phyloP scores from a whole-genome alignment of 2,113 vertebrate species.

The Meles meles region DNA sequence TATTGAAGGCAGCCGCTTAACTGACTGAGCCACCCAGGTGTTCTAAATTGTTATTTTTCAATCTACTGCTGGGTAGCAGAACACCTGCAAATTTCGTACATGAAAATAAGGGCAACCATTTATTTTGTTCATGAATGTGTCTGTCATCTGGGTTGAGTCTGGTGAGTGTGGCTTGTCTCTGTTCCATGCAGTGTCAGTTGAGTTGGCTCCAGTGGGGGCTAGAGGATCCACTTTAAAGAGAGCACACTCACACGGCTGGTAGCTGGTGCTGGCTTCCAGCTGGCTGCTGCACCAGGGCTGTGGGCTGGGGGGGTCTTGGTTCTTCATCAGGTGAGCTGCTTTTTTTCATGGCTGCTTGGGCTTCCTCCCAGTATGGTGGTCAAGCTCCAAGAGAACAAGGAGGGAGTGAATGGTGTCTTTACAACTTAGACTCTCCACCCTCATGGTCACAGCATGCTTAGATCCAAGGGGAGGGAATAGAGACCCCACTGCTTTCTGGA shows the following conservation, averaged over 20 bases:
- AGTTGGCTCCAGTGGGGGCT: neutral
- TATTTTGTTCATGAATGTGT: neutral
- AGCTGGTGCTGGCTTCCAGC: neutral
- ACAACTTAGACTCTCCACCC: neutral
- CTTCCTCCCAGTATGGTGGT: neutral
- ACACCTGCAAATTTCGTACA: neutral
- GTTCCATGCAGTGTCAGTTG: neutral
- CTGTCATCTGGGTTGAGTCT: neutral
- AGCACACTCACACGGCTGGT: neutral
- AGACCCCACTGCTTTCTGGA: no score
- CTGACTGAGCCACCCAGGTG: neutral
- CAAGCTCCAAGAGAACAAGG: neutral
- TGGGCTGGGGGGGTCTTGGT: neutral
- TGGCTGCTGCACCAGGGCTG: neutral
- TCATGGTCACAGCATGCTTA: neutral
- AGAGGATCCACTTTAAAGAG: neutral
- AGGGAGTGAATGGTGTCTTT: neutral
- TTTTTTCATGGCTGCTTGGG: neutral
- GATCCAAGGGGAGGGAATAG: neutral
- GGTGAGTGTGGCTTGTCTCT: neutral
- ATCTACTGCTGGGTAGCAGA: neutral
- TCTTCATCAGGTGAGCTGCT: neutral
- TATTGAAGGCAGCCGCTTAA: neutral
- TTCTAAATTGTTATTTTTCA: neutral
- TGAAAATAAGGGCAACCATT: neutral